Base-by-base conservation (phyloP, 2,888 invertebrate species). In the Lasioglossum malachurum region DNA sequence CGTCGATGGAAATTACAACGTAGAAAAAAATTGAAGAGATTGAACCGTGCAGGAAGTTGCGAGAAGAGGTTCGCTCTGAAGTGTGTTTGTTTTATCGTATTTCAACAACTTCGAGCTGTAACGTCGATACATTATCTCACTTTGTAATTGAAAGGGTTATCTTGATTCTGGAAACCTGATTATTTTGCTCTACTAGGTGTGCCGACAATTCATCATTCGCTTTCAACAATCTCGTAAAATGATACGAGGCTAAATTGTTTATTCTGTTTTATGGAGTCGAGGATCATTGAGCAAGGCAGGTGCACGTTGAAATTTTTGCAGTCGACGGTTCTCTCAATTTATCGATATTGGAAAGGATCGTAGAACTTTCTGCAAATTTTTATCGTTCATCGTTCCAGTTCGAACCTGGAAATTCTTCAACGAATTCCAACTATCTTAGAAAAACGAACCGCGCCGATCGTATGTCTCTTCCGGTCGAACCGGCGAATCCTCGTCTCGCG, bases 401-500 rank as follows among this genome's bases (percentile, higher is more conserved):
- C 0, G 19, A 49, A 7, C 49, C 19, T 49, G 49, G 19, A 5
- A 0, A 49, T 49, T 49, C 19, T 5, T 23, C 49, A 23, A 19
- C 19, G 19, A 49, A 49, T 49, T 19, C 7, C 49, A 49, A 7
- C 49, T 7, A 49, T 49, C 7, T 19, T 23, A 49, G 7, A 49
- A 0, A 19, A 19, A 49, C 7, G 19, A 2, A 19, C 49, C 16
- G 7, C 49, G 19, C 27, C 60, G 60, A 60, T 60, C 60, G 60
- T 23, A 23, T 14, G 19, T 19, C 67, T 67, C 67, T 74, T 49
- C 73, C 49, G 73, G 49, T 74, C 49, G 73, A 1, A n/a, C 10
- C 73, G 49, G 49, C 27, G 72, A 74, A 35, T 75, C 74, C 31
- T 38, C 38, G 44, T 67, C 77, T 60, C 73, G 72, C 73, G 78